phyloP scores from a whole-genome alignment of 2,113 vertebrate genomes.

The Gambusia affinis region DNA sequence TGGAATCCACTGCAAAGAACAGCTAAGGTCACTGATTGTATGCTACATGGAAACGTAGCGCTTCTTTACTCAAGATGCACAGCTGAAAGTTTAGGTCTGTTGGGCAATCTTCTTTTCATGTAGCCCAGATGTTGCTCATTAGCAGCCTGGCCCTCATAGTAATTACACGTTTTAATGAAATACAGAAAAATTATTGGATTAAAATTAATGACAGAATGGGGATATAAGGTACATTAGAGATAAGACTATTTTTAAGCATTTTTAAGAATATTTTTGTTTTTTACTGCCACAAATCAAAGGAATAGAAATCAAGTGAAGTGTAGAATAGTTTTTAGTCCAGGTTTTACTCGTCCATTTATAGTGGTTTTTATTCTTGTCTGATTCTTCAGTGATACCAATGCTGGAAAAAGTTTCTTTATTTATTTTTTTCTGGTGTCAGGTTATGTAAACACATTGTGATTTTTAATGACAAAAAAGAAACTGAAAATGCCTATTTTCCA shows the following conservation, averaged over 20 bases:
- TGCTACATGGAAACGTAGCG: conserved; percentile 21
- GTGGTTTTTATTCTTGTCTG: too few relatives aligned
- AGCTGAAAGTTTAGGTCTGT: conserved; percentile 28
- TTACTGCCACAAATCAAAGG: background rate
- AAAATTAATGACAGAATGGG: background rate
- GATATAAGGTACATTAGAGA: background rate
- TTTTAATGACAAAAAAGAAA: conserved; percentile 51
- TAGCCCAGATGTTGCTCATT: conserved; percentile 10
- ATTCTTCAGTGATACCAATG: too few relatives aligned
- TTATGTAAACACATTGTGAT: conserved; percentile 53
- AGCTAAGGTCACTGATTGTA: conserved; percentile 38
- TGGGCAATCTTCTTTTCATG: conserved; percentile 26
- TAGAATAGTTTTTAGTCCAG: background rate
- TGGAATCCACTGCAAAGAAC: conserved; percentile 9
- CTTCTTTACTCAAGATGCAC: background rate
- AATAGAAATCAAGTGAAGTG: background rate
- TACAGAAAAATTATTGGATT: background rate
- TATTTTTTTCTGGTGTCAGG: conserved; percentile 49
- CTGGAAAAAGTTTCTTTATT: too few relatives aligned
- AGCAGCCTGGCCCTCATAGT: background rate
- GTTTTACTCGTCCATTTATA: background rate
- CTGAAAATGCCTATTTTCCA: conserved; percentile 60
- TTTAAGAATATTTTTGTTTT: background rate
- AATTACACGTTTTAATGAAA: background rate
- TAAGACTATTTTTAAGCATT: background rate